These are phyloP conservation scores for Thomomys bottae DNA, from an alignment of 2,113 vertebrate species.

Conservation along the genomic window DNA sequence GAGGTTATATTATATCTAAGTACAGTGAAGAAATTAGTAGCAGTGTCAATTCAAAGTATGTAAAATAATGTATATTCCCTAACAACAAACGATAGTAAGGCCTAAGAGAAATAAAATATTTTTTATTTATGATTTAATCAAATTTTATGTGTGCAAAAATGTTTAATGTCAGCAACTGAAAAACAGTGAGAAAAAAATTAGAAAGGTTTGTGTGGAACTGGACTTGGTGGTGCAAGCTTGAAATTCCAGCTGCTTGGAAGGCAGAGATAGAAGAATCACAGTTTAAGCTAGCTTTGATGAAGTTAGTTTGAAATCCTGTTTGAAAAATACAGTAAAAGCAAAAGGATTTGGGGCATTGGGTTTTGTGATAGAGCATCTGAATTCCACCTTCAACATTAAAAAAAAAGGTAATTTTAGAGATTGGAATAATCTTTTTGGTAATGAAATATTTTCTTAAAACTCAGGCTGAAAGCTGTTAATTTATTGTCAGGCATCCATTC, in stretches of 20 bases:
- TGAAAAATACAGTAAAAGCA: too few relatives aligned
- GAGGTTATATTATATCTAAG: not conserved
- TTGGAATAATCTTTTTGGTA: constrained; percentile 28
- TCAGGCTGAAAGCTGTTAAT: constrained; percentile 62
- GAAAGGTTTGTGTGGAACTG: not conserved
- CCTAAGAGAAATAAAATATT: constrained; percentile 46
- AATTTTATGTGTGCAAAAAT: not conserved
- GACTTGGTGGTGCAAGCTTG: too few relatives aligned
- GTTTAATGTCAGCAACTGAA: constrained; percentile 2
- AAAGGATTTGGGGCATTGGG: too few relatives aligned
- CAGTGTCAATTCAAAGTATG: constrained; percentile 12
- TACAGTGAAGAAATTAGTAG: constrained; percentile 24
- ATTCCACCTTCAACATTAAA: too few relatives aligned
- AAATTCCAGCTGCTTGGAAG: too few relatives aligned
- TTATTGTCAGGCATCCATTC: constrained; percentile 29
- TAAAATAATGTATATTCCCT: constrained; percentile 20
- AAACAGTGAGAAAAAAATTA: constrained; percentile 22
- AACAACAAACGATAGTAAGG: constrained; percentile 22
- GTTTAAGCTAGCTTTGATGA: too few relatives aligned
- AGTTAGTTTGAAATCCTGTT: too few relatives aligned
- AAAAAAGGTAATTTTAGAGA: constrained; percentile 28
- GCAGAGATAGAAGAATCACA: too few relatives aligned
- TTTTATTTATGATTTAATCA: constrained; percentile 2
- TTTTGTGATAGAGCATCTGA: too few relatives aligned
- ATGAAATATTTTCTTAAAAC: constrained; percentile 60